A percentile compares a stretch with the other conserved stretches of the same genome.
These are phyloP conservation scores for Pelvicachromis taeniatus DNA, from an alignment of 2,113 vertebrate species.

Conservation along the genomic window DNA sequence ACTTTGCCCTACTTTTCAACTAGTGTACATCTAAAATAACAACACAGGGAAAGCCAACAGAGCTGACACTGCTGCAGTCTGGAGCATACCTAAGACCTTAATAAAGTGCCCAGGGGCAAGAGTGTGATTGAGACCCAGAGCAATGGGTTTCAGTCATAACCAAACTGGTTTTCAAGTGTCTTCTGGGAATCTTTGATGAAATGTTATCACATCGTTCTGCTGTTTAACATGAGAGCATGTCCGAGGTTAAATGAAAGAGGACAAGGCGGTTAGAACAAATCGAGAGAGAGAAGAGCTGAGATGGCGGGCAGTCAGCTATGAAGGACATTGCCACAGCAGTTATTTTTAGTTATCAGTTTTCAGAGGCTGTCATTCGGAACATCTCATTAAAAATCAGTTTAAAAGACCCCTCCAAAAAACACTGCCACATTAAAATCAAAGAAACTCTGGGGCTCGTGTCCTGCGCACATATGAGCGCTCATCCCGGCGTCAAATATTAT, in stretches of 20 bases:
- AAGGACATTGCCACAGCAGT: constrained; percentile 56
- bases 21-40: background rate
- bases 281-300: background rate
- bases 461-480: background rate
- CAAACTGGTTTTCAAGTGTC: background rate
- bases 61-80: background rate
- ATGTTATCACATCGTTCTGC: background rate
- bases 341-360: constrained; percentile 68
- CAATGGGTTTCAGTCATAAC: background rate
- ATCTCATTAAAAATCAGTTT: constrained; percentile 57
- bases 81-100: background rate
- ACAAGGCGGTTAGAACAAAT: constrained; percentile 20
- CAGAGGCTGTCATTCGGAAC: constrained; percentile 60
- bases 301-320: constrained; percentile 60
- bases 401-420: background rate
- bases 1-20: constrained; percentile 41
- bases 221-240: constrained; percentile 1
- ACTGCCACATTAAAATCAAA: constrained; percentile 4
- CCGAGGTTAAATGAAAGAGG: constrained; percentile 21
- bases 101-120: background rate
- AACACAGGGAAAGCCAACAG: background rate
- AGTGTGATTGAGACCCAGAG: background rate
- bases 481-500: background rate
- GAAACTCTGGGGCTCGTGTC: background rate
- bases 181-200: background rate